phyloP scores from a whole-genome alignment of 1,140 invertebrate species.

The Sinella curviseta region DNA sequence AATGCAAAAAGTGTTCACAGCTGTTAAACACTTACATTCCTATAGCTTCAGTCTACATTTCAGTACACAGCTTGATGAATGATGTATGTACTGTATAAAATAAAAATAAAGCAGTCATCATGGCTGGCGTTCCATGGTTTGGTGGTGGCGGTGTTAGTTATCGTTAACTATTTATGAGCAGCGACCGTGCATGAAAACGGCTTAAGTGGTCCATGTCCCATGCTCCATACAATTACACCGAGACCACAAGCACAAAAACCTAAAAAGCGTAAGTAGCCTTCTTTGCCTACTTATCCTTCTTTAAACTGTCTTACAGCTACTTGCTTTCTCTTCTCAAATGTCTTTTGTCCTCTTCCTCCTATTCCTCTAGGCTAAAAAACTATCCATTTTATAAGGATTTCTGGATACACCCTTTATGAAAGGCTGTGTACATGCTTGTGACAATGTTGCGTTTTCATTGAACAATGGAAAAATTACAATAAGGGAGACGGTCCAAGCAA shows the following conservation, averaged over 20 bases:
- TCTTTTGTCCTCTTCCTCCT: neutral
- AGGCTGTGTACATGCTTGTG: no score
- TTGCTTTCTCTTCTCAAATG: neutral
- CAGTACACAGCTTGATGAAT: neutral
- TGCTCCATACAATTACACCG: neutral
- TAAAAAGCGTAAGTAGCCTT: neutral
- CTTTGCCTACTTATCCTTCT: neutral
- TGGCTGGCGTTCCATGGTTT: neutral
- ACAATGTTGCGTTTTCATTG: no score
- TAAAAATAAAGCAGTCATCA: neutral
- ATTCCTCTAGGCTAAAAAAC: neutral
- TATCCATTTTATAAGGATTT: no score
- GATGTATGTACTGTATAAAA: neutral
- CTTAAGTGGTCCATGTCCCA: neutral
- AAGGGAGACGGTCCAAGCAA: no score
- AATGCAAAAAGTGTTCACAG: no score
- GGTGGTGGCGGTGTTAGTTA: slow-evolving; percentile 4
- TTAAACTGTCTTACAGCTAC: neutral
- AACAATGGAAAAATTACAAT: no score
- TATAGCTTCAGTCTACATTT: no score
- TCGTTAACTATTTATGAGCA: slow-evolving; percentile 14
- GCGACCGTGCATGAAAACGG: slow-evolving; percentile 19
- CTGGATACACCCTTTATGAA: no score
- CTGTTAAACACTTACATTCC: no score
- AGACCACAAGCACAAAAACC: neutral